Base-by-base conservation (phyloP, 2,797 vertebrate genomes). In the Florisuga fusca region DNA sequence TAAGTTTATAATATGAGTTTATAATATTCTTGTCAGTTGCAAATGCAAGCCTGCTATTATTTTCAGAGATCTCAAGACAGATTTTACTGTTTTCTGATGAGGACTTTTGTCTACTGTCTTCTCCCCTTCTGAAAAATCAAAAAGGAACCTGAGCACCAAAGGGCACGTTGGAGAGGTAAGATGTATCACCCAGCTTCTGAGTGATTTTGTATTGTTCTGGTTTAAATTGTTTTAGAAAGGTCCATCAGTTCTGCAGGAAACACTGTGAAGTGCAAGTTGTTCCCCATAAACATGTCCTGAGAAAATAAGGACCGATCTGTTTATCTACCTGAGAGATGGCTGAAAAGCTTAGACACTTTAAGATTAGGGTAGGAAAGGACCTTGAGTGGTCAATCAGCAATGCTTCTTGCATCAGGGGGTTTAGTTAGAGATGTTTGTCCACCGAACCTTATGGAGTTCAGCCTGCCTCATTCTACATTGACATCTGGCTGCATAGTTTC, bases 401-500 rank as follows among this genome's bases (percentile, higher is more conserved):
- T 17, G 62, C n/a, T 80, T 85, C 68, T 88, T 94, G 89, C 73
- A 46, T 78, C 51, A 69, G 22, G 11, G 12, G 62, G 73, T 90
- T 92, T 92, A 94, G 61, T 87, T 80, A 84, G 87, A 91, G 29
- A 58, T 93, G 23, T 95, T 94, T 96, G 36, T 48, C 85, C 59
- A 68, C 64, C n/a, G 36, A 50, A 80, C 43, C n/a, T 72, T 63
- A 21, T 17, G 21, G 46, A 93, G 6, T 19, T 80, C 64, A 54
- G 6, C 22, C n/a, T 83, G 18, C 7, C 34, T 67, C 50, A 53
- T 76, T 84, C 57, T 74, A 29, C 33, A 15, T 6, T 10, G 41
- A 57, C n/a, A 63, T 4, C 14, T 74, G 31, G 31, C 64, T 57
- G 34, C 33, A 64, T 5, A 16, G 13, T 58, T 64, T 58, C 66